Conservation (phyloP, 2,888 invertebrate genomes). For the Archips xylosteana region DNA sequence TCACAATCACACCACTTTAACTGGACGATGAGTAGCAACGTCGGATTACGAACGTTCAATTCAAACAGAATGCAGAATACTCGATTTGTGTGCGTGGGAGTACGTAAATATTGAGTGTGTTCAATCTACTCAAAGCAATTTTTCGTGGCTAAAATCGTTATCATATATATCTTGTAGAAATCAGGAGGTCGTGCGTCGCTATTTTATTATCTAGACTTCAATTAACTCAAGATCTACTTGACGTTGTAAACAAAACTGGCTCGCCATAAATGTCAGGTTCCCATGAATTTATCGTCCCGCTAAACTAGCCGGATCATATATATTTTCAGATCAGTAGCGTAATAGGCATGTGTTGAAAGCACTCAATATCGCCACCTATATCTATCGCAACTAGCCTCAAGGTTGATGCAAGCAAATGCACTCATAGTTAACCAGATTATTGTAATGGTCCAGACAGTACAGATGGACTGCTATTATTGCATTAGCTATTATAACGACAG, state of each 20-base stretch:
- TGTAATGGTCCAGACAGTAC: slow-evolving; percentile 37
- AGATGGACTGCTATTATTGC: slow-evolving; percentile 35
- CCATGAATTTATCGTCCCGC: slow-evolving; percentile 35
- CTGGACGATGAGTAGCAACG: not conserved
- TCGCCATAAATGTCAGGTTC: slow-evolving; percentile 39
- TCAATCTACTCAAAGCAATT: not conserved
- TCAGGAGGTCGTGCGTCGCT: not conserved
- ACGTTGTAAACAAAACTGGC: slow-evolving; percentile 25
- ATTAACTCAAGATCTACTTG: slow-evolving; percentile 17
- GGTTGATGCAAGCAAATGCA: slow-evolving; percentile 69
- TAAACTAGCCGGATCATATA: slow-evolving; percentile 38
- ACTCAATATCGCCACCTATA: slow-evolving; percentile 61
- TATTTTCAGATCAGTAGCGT: slow-evolving; percentile 48
- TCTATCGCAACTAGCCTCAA: slow-evolving; percentile 64
- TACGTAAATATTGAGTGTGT: not conserved
- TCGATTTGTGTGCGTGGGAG: not conserved
- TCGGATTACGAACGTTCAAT: not conserved
- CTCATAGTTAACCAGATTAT: slow-evolving; percentile 41
- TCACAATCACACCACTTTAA: not conserved
- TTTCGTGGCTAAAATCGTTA: not conserved
- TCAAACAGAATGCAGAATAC: not conserved
- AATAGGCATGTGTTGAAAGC: slow-evolving; percentile 60
- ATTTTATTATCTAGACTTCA: slow-evolving; percentile 17
- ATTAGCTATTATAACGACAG: slow-evolving; percentile 18
- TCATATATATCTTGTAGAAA: not conserved